Base-by-base conservation (phyloP, 2,888 invertebrate genomes). In the Lasius fuliginosus region DNA sequence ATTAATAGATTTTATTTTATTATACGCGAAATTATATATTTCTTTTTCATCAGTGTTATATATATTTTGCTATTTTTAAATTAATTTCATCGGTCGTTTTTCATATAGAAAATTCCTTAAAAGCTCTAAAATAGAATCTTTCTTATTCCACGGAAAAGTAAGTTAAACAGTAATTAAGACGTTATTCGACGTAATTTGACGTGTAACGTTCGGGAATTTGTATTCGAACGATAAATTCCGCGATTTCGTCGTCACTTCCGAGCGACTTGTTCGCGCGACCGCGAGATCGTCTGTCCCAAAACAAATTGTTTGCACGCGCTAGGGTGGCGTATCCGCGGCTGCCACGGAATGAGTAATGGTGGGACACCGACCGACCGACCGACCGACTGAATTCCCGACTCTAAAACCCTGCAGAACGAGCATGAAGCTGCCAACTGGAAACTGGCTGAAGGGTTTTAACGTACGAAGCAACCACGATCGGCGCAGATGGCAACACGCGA, bases 381-480 rank as follows among this genome's bases (percentile, higher is more conserved):
- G 90, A 90, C 90, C 91, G 90, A 91, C 89, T 82, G 90, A 90
- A 91, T 90, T 90, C 90, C 89, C 91, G 86, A 89, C 90, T 90
- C 85, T 82, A 87, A 88, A 91, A 91, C 87, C 88, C 92, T 91
- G 83, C 85, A 90, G 89, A 91, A 89, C 90, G 90, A 88, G 86
- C 88, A 82, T 85, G 86, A 86, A 91, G 91, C 89, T 89, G 90
- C 89, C 90, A 91, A 91, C 89, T 91, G 90, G 89, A 93, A 93
- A 92, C 91, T 90, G 89, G 90, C 90, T 92, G 90, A 90, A 88
- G 90, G 89, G 89, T 84, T 90, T 90, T 87, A 89, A 88, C 90
- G 87, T 89, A 87, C 88, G 87, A 86, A 85, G 89, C 83, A 88
- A 90, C 91, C 92, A 90, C 93, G 94, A 93, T 94, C 93, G 93